These are phyloP conservation scores for Sebastes oblongus DNA, from an alignment of 2,797 vertebrate species.

Conservation along the genomic window DNA sequence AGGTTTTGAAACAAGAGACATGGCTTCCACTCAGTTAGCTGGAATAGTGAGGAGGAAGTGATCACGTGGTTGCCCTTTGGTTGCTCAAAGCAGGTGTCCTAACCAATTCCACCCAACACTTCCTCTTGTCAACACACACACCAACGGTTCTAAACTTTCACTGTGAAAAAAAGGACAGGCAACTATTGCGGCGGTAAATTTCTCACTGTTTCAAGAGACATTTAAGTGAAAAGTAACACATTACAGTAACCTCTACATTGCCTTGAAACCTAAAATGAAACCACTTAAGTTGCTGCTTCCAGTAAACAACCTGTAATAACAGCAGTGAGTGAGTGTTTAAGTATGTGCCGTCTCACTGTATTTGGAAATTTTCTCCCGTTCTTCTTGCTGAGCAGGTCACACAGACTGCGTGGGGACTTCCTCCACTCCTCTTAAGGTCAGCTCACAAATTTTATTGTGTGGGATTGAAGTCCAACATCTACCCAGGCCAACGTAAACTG, in stretches of 20 bases:
- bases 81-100: slow-evolving; percentile 81
- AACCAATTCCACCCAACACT: slow-evolving; percentile 67
- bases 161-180: neutral
- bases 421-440: slow-evolving; percentile 46
- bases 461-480: slow-evolving; percentile 50
- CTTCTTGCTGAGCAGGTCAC: neutral
- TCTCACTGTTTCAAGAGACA: neutral
- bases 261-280: neutral
- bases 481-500: neutral
- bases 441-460: slow-evolving; percentile 20
- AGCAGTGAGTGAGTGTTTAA: neutral
- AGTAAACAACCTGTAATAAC: slow-evolving; percentile 6
- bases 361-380: slow-evolving; percentile 21
- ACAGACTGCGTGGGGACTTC: slow-evolving; percentile 19
- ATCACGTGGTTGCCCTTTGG: slow-evolving; percentile 55
- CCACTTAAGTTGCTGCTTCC: neutral
- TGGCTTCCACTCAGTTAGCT: slow-evolving; percentile 36
- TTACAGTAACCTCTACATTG: neutral
- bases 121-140: slow-evolving; percentile 72
- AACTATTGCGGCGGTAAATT: neutral
- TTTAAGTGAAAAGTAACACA: neutral
- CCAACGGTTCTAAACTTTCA: slow-evolving; percentile 47
- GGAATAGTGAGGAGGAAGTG: slow-evolving; percentile 70
- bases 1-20: slow-evolving; percentile 60
- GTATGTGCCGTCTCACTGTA: neutral